Percentiles rank a stretch among this genome's conserved stretches.
These are phyloP conservation scores for Brachionus angularis DNA, from an alignment of 1,140 invertebrate genomes.

Conservation along the genomic window DNA sequence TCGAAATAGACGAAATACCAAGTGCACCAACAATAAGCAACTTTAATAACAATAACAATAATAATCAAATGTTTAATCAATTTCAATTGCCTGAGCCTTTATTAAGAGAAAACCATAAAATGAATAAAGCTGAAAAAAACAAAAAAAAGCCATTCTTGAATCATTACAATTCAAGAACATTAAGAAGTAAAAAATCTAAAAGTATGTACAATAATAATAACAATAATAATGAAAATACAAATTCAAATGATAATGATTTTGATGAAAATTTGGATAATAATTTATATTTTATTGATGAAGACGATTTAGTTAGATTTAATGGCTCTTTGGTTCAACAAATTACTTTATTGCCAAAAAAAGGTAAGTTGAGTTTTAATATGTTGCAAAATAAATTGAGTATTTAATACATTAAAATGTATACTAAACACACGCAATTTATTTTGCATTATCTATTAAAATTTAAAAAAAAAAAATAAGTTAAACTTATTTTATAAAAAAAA, in stretches of 20 bases:
- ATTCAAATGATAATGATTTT: background rate
- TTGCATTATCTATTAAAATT: too few species aligned
- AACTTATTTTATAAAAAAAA: too few species aligned
- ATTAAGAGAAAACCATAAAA: background rate
- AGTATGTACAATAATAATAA: too few species aligned
- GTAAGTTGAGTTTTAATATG: too few species aligned
- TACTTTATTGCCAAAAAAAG: background rate
- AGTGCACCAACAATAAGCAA: background rate
- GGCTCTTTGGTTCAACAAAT: constrained; percentile 10
- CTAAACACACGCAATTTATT: too few species aligned
- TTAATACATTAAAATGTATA: too few species aligned
- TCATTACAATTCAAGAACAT: background rate
- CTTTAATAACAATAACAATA: constrained; percentile 5
- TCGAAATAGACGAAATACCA: background rate
- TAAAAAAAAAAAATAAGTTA: too few species aligned
- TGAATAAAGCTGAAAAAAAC: background rate
- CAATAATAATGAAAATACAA: too few species aligned
- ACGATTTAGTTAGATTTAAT: background rate
- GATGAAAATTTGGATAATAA: background rate
- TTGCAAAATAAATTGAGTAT: too few species aligned
- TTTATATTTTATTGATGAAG: too few species aligned
- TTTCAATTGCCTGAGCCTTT: constrained; percentile 11
- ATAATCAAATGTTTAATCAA: too few species aligned
- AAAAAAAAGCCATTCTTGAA: background rate
- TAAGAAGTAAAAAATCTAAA: background rate